phyloP scores from a whole-genome alignment of 1,140 invertebrate species.

The Papilio helenus region DNA sequence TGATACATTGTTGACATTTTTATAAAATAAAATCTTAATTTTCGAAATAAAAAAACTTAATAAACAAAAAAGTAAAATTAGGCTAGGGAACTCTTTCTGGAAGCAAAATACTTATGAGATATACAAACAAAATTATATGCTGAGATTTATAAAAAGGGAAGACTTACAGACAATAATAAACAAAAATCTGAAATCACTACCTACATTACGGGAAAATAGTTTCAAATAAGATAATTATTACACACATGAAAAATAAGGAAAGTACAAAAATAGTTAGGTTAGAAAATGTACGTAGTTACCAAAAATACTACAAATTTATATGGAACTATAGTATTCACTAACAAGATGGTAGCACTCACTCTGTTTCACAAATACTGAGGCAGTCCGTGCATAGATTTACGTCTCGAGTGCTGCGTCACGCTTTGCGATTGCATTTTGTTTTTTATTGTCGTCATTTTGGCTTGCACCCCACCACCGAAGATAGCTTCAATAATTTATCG shows the following conservation, averaged over 20 bases:
- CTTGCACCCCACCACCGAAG: not conserved
- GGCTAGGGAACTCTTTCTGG: no score
- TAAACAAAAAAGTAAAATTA: no score
- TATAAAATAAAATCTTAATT: no score
- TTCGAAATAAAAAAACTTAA: not conserved
- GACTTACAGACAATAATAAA: no score
- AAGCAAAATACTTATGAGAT: no score
- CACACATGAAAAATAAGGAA: not conserved
- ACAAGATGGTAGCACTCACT: not conserved
- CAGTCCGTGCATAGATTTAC: not conserved
- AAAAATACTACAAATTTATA: not conserved
- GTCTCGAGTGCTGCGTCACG: not conserved
- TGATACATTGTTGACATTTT: not conserved
- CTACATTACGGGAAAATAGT: no score
- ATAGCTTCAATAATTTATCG: constrained; percentile 18
- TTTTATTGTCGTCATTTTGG: constrained; percentile 22
- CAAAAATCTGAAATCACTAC: no score
- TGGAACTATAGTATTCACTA: not conserved
- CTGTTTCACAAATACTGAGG: not conserved
- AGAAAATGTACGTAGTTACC: no score
- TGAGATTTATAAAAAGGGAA: no score
- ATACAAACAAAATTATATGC: no score
- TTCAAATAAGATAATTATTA: no score
- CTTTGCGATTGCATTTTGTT: constrained; percentile 2
- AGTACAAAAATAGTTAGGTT: not conserved